These are phyloP conservation scores for Thunnus maccoyii DNA, from an alignment of 2,113 vertebrate species.

Conservation along the genomic window DNA sequence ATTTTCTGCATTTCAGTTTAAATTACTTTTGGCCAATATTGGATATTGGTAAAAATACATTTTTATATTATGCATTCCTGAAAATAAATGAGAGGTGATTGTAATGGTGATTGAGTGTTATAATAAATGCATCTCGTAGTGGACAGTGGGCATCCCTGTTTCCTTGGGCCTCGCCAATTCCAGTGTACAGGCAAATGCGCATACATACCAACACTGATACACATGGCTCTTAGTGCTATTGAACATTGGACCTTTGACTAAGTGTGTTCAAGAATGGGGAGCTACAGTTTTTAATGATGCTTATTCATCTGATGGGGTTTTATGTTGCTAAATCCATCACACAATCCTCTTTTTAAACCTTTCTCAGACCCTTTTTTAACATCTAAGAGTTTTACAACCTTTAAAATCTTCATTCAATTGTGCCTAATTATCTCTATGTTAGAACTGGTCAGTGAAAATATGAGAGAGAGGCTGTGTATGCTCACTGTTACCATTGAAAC, in stretches of 20 bases:
- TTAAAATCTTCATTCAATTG: background rate
- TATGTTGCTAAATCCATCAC: constrained; percentile 48
- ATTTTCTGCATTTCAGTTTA: background rate
- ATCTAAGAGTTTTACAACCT: background rate
- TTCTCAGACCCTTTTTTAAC: background rate
- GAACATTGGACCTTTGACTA: background rate
- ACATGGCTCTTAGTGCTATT: background rate
- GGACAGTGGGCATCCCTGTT: background rate
- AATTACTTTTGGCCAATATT: background rate
- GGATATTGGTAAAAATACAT: background rate
- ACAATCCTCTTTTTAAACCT: background rate
- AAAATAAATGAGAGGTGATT: too few relatives aligned
- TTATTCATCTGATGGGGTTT: constrained; percentile 39
- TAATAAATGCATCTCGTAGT: background rate
- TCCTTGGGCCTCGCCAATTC: background rate
- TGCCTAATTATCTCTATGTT: background rate
- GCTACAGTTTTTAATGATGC: constrained; percentile 61
- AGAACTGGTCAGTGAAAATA: background rate
- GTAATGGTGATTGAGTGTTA: background rate
- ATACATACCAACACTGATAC: background rate
- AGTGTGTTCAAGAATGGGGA: constrained; percentile 24
- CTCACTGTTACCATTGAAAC: background rate
- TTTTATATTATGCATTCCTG: background rate
- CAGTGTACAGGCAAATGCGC: background rate
- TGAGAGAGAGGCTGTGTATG: background rate